Evolutionary conservation across 2,797 vertebrate genomes (phyloP).

Genomic region (Leucoraja ocellata): DNA sequence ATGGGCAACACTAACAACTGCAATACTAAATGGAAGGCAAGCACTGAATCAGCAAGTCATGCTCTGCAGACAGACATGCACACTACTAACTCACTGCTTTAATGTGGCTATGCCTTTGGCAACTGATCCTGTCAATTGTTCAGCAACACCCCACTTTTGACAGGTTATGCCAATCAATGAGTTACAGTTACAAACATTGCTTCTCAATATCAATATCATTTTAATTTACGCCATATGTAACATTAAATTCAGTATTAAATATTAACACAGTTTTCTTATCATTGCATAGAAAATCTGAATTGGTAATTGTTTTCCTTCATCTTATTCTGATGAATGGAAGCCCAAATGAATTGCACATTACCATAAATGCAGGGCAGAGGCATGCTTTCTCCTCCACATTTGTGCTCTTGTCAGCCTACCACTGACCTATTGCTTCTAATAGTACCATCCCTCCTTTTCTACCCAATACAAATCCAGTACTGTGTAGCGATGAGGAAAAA

Average conservation of each 20-base stretch:
- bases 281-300: slow-evolving; percentile 98
- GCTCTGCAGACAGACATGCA: slow-evolving; percentile 75
- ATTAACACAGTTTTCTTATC: slow-evolving; percentile 70
- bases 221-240: slow-evolving; percentile 46
- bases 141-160: slow-evolving; percentile 18
- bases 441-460: slow-evolving; percentile 22
- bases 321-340: slow-evolving; percentile 52
- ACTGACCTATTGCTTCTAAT: slow-evolving; percentile 26
- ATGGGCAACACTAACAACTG: slow-evolving; percentile 17
- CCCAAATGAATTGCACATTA: slow-evolving; percentile 44
- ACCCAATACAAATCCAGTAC: slow-evolving; percentile 36
- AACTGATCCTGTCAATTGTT: slow-evolving; percentile 20
- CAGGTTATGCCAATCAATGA: slow-evolving; percentile 29
- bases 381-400: slow-evolving; percentile 14
- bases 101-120: slow-evolving; percentile 30
- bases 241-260: slow-evolving; percentile 71
- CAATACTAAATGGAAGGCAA: slow-evolving; percentile 68
- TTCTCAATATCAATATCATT: slow-evolving; percentile 24
- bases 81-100: slow-evolving; percentile 33
- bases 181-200: slow-evolving; percentile 31
- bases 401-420: slow-evolving; percentile 33
- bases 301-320: slow-evolving; percentile 71
- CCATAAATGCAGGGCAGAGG: slow-evolving; percentile 25
- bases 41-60: slow-evolving; percentile 88
- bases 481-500: slow-evolving; percentile 16